phyloP scores from a whole-genome alignment of 2,113 vertebrate species.

The Pollimyrus isidori region DNA sequence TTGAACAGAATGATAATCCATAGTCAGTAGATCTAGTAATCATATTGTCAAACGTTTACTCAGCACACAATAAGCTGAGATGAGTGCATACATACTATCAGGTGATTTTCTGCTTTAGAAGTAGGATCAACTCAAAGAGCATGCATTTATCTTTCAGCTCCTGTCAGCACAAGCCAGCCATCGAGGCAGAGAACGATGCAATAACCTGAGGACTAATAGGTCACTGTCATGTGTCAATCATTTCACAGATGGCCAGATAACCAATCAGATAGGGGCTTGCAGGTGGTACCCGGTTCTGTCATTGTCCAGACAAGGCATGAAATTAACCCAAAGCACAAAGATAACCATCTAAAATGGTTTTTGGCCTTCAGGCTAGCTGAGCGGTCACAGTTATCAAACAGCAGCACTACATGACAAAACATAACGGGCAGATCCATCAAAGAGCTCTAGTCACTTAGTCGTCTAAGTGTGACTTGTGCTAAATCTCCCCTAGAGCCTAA shows the following conservation, averaged over 20 bases:
- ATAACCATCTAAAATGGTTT: constrained; percentile 53
- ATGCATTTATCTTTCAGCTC: constrained; percentile 43
- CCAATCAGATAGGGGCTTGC: constrained; percentile 34
- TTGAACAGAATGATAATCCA: constrained; percentile 26
- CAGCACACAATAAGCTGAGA: constrained; percentile 14
- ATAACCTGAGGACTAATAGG: constrained; percentile 54
- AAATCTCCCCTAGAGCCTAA: constrained; percentile 1
- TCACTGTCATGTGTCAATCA: constrained; percentile 68
- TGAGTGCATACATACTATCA: constrained; percentile 15
- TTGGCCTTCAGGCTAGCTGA: constrained; percentile 38
- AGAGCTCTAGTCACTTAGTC: constrained; percentile 26
- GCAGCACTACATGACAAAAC: constrained; percentile 22
- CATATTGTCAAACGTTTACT: constrained; percentile 15
- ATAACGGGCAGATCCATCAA: constrained; percentile 34
- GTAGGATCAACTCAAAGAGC: constrained; percentile 50
- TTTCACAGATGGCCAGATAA: constrained; percentile 55
- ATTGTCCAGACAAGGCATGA: constrained; percentile 30
- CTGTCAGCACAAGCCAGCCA: not conserved
- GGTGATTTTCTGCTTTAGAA: constrained; percentile 32
- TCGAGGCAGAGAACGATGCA: constrained; percentile 38
- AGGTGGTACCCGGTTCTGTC: constrained; percentile 34
- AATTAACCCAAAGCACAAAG: constrained; percentile 57
- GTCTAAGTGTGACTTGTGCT: constrained; percentile 3
- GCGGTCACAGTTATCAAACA: constrained; percentile 42
- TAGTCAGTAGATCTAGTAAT: not conserved